A percentile compares a stretch with the other conserved stretches of the same genome.
phyloP scores from a whole-genome alignment of 2,113 vertebrate genomes.

The Probosciger aterrimus region DNA sequence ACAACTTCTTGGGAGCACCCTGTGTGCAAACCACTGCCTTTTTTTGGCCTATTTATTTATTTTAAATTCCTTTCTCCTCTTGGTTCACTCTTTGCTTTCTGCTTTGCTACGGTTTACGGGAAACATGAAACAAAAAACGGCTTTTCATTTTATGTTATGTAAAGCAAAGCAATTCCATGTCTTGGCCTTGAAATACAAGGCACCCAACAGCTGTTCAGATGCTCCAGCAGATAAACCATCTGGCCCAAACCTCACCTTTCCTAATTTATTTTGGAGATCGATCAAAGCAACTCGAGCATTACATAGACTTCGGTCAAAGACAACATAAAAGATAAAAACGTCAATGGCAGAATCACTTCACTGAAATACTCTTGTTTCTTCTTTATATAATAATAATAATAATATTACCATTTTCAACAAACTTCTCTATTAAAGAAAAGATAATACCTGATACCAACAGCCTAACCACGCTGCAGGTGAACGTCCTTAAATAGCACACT shows the following conservation, averaged over 20 bases:
- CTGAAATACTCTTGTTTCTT: neutral
- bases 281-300: slow-evolving; percentile 7
- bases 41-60: too few relatives aligned
- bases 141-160: slow-evolving; percentile 36
- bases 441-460: neutral
- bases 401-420: neutral
- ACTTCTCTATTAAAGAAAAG: neutral
- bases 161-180: neutral
- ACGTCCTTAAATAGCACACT: neutral
- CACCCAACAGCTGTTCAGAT: slow-evolving; percentile 49
- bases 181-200: slow-evolving; percentile 22
- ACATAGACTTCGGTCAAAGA: neutral
- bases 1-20: neutral
- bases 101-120: neutral
- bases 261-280: neutral
- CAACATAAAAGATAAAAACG: neutral
- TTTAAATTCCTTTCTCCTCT: neutral
- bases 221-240: slow-evolving; percentile 48
- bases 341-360: neutral
- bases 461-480: neutral
- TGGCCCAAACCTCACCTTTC: slow-evolving; percentile 40
- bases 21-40: neutral
- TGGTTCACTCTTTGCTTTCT: neutral
- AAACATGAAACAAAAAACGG: slow-evolving; percentile 24
- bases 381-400: neutral